Conservation (phyloP, 92 coral and sea anemone genomes). For the Palythoa caribaeorum region DNA sequence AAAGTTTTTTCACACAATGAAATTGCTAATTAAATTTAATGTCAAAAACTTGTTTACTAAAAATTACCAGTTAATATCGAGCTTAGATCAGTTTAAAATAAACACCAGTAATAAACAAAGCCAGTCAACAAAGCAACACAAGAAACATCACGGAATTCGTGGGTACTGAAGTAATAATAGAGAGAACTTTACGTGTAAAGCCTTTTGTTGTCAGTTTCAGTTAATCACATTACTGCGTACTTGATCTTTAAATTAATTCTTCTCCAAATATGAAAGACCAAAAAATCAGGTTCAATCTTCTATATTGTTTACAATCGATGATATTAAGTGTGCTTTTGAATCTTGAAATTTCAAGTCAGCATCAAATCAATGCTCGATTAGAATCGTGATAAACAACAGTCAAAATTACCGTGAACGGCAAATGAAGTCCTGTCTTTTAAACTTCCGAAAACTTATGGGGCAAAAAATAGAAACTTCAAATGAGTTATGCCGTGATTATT, state of each 20-base stretch:
- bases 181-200: neutral
- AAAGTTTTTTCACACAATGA: neutral
- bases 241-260: neutral
- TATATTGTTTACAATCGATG: too few relatives aligned
- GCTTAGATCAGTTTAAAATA: neutral
- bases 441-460: too few relatives aligned
- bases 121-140: neutral
- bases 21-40: neutral
- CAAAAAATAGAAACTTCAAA: too few relatives aligned
- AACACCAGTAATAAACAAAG: conserved; percentile 5
- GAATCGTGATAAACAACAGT: too few relatives aligned
- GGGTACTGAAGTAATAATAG: neutral
- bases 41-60: neutral
- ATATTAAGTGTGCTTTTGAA: too few relatives aligned
- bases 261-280: too few relatives aligned
- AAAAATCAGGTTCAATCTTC: too few relatives aligned
- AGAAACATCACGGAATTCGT: neutral
- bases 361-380: too few relatives aligned
- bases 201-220: neutral
- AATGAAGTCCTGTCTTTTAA: too few relatives aligned
- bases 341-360: too few relatives aligned
- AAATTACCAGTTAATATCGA: conserved; percentile 1
- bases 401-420: too few relatives aligned
- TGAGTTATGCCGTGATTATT: too few relatives aligned
- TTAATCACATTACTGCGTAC: neutral